phyloP scores from a whole-genome alignment of 2,797 vertebrate genomes.

The Tragopan temminckii region DNA sequence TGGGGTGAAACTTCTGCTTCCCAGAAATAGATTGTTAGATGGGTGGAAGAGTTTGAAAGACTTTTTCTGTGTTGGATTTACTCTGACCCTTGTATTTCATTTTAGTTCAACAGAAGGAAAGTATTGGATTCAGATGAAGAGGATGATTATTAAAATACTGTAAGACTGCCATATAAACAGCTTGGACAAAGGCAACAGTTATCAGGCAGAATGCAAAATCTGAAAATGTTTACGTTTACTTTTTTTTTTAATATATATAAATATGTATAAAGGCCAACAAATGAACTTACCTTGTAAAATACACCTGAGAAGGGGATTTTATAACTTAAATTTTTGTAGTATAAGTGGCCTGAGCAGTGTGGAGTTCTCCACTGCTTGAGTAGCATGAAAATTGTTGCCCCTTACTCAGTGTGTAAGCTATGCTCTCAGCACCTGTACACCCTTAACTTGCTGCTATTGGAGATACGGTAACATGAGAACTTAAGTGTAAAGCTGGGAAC shows the following conservation, averaged over 20 bases:
- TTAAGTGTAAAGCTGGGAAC: neutral
- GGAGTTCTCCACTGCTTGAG: neutral
- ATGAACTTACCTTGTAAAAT: slow-evolving; percentile 66
- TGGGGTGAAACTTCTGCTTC: neutral
- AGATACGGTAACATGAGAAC: neutral
- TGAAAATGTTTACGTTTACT: slow-evolving; percentile 70
- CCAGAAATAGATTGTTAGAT: rapidly evolving
- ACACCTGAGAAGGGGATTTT: slow-evolving; percentile 54
- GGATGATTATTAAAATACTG: slow-evolving; percentile 82
- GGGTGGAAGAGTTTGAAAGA: neutral
- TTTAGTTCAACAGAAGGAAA: slow-evolving; percentile 94
- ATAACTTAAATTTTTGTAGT: slow-evolving; percentile 65
- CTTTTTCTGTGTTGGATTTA: neutral
- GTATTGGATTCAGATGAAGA: slow-evolving; percentile 99
- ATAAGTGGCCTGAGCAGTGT: neutral
- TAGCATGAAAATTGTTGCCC: slow-evolving; percentile 27
- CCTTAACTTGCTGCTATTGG: slow-evolving; percentile 9
- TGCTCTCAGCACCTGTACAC: slow-evolving; percentile 29
- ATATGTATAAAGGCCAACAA: slow-evolving; percentile 58
- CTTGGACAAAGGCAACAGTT: slow-evolving; percentile 20
- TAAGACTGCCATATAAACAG: slow-evolving; percentile 43
- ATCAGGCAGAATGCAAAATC: slow-evolving; percentile 46
- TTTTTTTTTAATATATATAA: slow-evolving; percentile 59
- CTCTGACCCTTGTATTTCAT: neutral
- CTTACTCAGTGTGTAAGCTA: neutral